Base-by-base conservation (phyloP, 1,140 invertebrate genomes). In the Oscheius sp. region DNA sequence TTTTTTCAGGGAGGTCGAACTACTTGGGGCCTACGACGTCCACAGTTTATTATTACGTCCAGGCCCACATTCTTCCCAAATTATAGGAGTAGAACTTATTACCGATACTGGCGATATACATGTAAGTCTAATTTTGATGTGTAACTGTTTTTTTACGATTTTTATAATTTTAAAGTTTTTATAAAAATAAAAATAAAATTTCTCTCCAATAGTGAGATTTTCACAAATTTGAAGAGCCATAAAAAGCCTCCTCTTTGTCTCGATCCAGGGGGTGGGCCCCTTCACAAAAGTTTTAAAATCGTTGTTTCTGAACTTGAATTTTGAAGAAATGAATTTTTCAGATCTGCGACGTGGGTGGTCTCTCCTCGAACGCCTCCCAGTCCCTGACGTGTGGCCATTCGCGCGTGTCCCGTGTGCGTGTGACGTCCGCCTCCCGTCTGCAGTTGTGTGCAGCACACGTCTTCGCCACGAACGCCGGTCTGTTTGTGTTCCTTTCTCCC, bases 401-500 rank as follows among this genome's bases (percentile, higher is more conserved):
- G 15, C 32, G 65, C 26, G 59, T 75, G 10, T 35, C 52, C n/a
- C 46, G 49, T 7, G 38, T 75, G n/a, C 68, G 68, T 26, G 55
- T 75, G 3, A 73, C 36, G 2, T 59, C 67, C 34, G 59, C 59
- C 7, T 42, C 38, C 32, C 68, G 73, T 29, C 74, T 77, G 7
- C 75, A 77, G 32, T 31, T 77, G 2, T 77, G 75, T 58, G 52
- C 58, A 31, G 67, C 71, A n/a, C 59, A 70, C 18, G 63, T 76
- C 31, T 77, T 78, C 68, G 73, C 75, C 15, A 46, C 67, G 20
- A 66, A 75, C 55, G 75, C 74, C n/a, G 65, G 75, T 77, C 23
- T 26, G 73, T 38, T 20, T 13, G 7, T 72, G 4, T 75, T 13
- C 65, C 38, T 1, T 74, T 20, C 23, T 38, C 31, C 7, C 20